Base-by-base conservation (phyloP, 2,113 vertebrate species). In the Piprites chloris region DNA sequence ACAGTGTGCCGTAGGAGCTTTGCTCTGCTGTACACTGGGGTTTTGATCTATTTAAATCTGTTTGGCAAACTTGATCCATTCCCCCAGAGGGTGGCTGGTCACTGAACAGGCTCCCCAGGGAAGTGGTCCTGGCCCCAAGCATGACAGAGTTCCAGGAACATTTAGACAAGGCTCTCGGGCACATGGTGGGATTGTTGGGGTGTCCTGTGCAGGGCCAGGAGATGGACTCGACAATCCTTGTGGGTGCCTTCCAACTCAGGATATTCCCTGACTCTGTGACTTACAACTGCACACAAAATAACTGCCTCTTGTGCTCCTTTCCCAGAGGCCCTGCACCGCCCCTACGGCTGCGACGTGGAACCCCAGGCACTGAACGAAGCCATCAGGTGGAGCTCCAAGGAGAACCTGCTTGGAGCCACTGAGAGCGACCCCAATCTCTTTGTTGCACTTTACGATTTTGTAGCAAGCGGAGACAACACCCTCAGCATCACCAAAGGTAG, bases 401-500 rank as follows among this genome's bases (percentile, higher is more conserved):
- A 99, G 97, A 99, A 99, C 97, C 97, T 99, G 67, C 98, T 99
- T 13, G 99, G 99, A 93, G 99, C 99, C 42, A 98, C 99, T 2
- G 99, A 99, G 98, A 99, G 99, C 16, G 99, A 99, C 92, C 99
- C 99, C 53, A 99, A 99, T 98, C 99, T 99, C 95, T 99, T 99
- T 61, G 99, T 99, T 97, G 99, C 99, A 98, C 99, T 99, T 98
- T 99, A 99, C 63, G 99, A 99, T 97, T 99, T 99, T 95, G 99
- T 99, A 66, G 99, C 99, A 96, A 99, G 99, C n/a, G 99, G 99
- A 79, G 99, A 99, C 98, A 99, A 99, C 97, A 99, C 99, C 3
- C 99, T 99, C 89, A 99, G 99, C 98, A 99, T 99, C 97, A 99
- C 99, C 50, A 99, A 99, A 99, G 99, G 99, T 99, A 97, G 96